Evolutionary conservation across 2,113 vertebrate species (phyloP).

Genomic region (Hypomesus transpacificus): DNA sequence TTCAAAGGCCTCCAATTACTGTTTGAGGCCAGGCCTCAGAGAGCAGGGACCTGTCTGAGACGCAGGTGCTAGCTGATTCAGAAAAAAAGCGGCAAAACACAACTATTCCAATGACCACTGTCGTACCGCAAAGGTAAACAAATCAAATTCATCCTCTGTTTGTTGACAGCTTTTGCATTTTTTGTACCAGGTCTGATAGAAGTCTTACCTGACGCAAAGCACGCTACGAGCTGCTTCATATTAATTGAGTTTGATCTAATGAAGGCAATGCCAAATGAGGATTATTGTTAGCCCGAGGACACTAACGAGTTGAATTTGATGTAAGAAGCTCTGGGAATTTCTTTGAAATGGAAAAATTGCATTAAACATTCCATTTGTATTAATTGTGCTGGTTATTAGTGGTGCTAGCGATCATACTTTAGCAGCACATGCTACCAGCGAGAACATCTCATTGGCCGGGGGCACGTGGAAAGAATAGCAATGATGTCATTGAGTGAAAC

Average conservation of each 20-base stretch:
- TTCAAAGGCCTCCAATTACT: constrained; percentile 63
- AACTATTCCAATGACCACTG: neutral
- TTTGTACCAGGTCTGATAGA: too few species aligned
- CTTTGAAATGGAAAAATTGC: constrained; percentile 72
- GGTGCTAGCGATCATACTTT: neutral
- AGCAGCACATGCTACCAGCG: constrained; percentile 23
- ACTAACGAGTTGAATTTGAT: constrained; percentile 41
- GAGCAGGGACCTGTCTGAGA: neutral
- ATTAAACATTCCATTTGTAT: constrained; percentile 74
- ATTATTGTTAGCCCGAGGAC: constrained; percentile 60
- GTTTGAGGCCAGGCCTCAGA: constrained; percentile 21
- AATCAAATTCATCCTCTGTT: too few species aligned
- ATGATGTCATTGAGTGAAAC: constrained; percentile 42
- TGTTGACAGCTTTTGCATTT: too few species aligned
- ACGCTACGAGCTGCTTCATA: constrained; percentile 15
- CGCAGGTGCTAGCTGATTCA: neutral
- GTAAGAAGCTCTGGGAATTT: constrained; percentile 55
- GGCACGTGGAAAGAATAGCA: constrained; percentile 29
- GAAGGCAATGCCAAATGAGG: constrained; percentile 52
- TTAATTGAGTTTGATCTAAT: constrained; percentile 59
- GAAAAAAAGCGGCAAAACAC: neutral
- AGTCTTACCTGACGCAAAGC: neutral
- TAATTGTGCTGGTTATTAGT: constrained; percentile 57
- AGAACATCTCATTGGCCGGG: constrained; percentile 41
- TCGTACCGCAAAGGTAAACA: too few species aligned